These are phyloP conservation scores for Ceramica pisi DNA, from an alignment of 2,888 invertebrate genomes.

Conservation along the genomic window DNA sequence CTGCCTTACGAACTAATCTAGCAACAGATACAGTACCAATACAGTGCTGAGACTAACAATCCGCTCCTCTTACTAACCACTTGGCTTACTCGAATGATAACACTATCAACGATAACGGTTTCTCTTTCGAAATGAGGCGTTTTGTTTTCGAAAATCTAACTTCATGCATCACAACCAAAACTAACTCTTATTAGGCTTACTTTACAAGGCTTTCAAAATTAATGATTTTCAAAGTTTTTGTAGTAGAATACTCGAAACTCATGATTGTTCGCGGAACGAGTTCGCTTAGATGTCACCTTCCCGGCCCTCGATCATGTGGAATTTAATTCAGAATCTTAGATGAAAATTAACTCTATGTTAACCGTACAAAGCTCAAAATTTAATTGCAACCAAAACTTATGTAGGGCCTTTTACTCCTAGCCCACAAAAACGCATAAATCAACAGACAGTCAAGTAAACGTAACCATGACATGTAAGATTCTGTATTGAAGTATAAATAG, in stretches of 20 bases:
- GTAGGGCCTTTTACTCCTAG: too few relatives aligned
- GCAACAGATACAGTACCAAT: constrained; percentile 17
- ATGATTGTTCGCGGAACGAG: constrained; percentile 34
- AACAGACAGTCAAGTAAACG: background rate
- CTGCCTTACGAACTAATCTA: background rate
- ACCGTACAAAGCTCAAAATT: too few relatives aligned
- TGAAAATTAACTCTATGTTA: background rate
- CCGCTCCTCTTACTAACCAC: constrained; percentile 43
- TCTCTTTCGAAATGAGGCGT: background rate
- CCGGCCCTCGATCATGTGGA: constrained; percentile 5
- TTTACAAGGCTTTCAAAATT: constrained; percentile 47
- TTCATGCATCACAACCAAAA: background rate
- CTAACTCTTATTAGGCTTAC: constrained; percentile 29
- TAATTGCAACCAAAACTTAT: too few relatives aligned
- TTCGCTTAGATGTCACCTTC: constrained; percentile 43
- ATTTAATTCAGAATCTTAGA: constrained; percentile 39
- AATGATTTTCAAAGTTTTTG: constrained; percentile 10
- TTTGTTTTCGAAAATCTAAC: background rate
- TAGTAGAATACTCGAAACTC: constrained; percentile 39
- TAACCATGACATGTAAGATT: background rate
- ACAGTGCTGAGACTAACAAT: constrained; percentile 55
- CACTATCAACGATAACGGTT: background rate
- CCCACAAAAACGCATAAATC: background rate
- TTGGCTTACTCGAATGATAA: constrained; percentile 40
- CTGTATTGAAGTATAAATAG: constrained; percentile 31